Evolutionary conservation across 1,140 invertebrate genomes (phyloP), one percentile per base, ranked within the genome.

Genomic region (Cardiocondyla obscurior): DNA sequence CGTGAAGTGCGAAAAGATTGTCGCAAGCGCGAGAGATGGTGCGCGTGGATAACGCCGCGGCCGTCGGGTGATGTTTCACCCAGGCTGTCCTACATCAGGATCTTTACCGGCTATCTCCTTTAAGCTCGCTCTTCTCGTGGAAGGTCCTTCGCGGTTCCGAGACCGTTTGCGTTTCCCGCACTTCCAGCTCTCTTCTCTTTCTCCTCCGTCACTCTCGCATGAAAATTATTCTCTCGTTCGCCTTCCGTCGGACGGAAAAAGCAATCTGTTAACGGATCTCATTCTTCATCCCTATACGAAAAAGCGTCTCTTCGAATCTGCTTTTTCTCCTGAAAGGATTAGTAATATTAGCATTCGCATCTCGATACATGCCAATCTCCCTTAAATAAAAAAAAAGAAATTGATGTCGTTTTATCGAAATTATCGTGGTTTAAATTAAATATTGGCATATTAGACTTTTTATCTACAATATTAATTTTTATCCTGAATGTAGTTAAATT

Each of bases 71-170:
- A 84, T 89, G 87, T 70, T 72, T 89, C 84, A 85, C 82, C 46
- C 81, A 3, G 72, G 44, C 86, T 85, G 85, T 90, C 82, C 82
- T 81, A 58, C 57, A 57, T 51, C 76, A 82, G 77, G 62, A 90
- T 88, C 88, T 84, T 91, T 86, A 86, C 76, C 87, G 83, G 88
- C 88, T 89, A 91, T 93, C 91, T 91, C 85, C 92, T 92, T 93
- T 92, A 92, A 92, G 87, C 60, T 89, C 62, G 60, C 72, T 83
- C 82, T 30, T n/a, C 16, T 53, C 44, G 44, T 53, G 65, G 30
- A 74, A 72, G 44, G 22, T 87, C 60, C 85, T 88, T 28, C 39
- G 77, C 22, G 64, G 6, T 49, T 39, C 22, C 16, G 67, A 58
- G 60, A 62, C 42, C 73, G 81, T 67, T 73, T 72, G 74, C 58